phyloP scores from a whole-genome alignment of 2,888 invertebrate genomes.

The Stenolophus ochropezus region DNA sequence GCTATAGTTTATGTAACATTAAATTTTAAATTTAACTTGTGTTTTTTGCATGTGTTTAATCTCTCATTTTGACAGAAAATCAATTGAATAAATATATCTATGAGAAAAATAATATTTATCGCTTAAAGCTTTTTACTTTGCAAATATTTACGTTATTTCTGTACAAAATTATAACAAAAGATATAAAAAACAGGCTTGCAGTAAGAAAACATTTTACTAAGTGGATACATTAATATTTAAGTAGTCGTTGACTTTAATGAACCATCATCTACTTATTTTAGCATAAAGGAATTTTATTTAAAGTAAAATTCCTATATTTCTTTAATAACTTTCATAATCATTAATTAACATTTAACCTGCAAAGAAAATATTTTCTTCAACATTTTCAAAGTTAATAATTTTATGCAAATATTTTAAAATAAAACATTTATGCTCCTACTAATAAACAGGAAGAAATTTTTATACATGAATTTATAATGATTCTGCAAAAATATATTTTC shows the following conservation, averaged over 20 bases:
- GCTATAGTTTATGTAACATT: too few relatives aligned
- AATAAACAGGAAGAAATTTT: neutral
- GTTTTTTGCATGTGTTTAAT: neutral
- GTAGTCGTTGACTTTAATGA: neutral
- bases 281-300: neutral
- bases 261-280: neutral
- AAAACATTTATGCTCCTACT: neutral
- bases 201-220: neutral
- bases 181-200: neutral
- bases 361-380: neutral
- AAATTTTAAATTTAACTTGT: neutral
- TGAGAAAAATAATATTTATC: conserved; percentile 12
- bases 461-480: too few relatives aligned
- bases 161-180: neutral
- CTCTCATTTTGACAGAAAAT: neutral
- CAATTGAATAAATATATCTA: neutral
- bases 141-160: conserved; percentile 3
- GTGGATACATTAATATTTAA: neutral
- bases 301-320: neutral
- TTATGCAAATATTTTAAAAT: neutral
- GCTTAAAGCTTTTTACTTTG: conserved; percentile 1
- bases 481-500: too few relatives aligned
- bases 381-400: neutral
- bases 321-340: neutral
- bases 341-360: neutral